These are phyloP conservation scores for Mirza zaza DNA, from an alignment of 2,113 vertebrate genomes.

Conservation along the genomic window DNA sequence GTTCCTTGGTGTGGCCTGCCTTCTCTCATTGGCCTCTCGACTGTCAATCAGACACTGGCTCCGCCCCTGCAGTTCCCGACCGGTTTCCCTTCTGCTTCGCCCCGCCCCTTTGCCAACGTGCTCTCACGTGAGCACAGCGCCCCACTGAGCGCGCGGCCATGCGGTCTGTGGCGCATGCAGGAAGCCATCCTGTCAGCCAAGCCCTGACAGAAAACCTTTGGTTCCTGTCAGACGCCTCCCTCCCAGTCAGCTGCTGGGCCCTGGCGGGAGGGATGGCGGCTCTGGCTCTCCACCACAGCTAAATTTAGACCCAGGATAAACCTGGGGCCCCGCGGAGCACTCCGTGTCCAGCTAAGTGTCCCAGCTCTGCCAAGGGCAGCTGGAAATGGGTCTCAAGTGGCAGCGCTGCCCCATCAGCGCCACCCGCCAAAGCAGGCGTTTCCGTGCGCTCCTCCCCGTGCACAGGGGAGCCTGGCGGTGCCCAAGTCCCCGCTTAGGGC, in stretches of 20 bases:
- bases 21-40: no score
- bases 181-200: constrained; percentile 59
- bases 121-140: no score
- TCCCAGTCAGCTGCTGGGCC: constrained; percentile 39
- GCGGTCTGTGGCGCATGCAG: background rate
- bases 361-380: constrained; percentile 57
- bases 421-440: constrained; percentile 4
- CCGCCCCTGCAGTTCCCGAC: no score
- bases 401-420: constrained; percentile 72
- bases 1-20: no score
- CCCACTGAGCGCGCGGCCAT: no score
- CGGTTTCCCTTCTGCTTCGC: no score
- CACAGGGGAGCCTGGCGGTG: constrained; percentile 38
- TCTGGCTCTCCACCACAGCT: constrained; percentile 26
- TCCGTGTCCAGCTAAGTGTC: no score
- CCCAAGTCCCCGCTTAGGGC: background rate
- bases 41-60: no score
- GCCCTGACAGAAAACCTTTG: constrained; percentile 58
- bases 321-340: no score
- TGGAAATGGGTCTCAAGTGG: constrained; percentile 78
- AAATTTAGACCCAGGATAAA: constrained; percentile 73
- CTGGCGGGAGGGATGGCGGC: constrained; percentile 37
- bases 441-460: constrained; percentile 20
- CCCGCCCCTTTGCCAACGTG: no score
- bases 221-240: constrained; percentile 49